These are phyloP conservation scores for Zele albiditarsus DNA, from an alignment of 2,888 invertebrate genomes.

Conservation along the genomic window DNA sequence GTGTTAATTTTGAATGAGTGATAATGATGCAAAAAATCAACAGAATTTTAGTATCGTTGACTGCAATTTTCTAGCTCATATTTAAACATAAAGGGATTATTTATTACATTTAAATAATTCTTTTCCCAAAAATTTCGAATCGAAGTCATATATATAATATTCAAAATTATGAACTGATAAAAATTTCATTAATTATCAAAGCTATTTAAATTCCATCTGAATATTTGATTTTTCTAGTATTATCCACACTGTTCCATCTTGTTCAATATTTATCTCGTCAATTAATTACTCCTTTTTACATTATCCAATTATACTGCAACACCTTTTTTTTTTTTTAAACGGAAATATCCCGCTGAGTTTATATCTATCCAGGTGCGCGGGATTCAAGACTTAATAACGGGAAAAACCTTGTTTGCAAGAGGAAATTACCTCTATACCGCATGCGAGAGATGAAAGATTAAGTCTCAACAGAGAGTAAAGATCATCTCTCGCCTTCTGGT, in stretches of 20 bases:
- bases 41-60: no score
- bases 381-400: constrained; percentile 32
- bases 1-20: no score
- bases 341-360: constrained; percentile 14
- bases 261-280: constrained; percentile 7
- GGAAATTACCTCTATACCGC: constrained; percentile 35
- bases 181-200: no score
- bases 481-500: constrained; percentile 24
- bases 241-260: not conserved
- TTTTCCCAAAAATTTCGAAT: no score
- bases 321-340: constrained; percentile 12
- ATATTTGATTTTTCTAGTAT: no score
- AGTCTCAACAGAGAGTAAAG: constrained; percentile 14
- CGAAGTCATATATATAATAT: no score
- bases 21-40: no score
- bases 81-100: no score
- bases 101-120: no score
- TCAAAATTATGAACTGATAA: no score
- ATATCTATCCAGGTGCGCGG: constrained; percentile 24
- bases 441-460: constrained; percentile 33
- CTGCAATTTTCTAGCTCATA: no score
- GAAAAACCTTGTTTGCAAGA: constrained; percentile 36
- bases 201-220: no score
- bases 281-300: constrained; percentile 34
- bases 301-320: constrained; percentile 34